Evolutionary conservation across 2,888 invertebrate genomes (phyloP).

Genomic region (Caprella mutica): DNA sequence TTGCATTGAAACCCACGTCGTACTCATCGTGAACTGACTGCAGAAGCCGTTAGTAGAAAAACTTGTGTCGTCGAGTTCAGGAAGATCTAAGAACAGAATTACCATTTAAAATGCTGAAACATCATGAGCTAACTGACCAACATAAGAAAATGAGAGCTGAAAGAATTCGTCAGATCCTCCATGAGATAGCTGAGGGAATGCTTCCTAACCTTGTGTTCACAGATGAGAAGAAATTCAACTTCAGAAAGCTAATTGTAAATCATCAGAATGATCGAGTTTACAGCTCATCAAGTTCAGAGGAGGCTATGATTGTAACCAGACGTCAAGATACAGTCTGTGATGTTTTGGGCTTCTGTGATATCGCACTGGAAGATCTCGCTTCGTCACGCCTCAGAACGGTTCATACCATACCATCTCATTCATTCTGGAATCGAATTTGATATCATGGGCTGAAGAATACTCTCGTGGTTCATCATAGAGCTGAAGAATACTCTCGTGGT

Average conservation of each 20-base stretch:
- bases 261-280: neutral
- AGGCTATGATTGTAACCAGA: neutral
- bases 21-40: neutral
- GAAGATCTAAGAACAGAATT: neutral
- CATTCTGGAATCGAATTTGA: neutral
- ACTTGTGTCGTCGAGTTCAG: neutral
- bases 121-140: too few species aligned
- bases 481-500: too few species aligned
- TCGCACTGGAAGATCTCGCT: too few species aligned
- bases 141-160: neutral
- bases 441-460: neutral
- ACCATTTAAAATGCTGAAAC: neutral
- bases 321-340: neutral
- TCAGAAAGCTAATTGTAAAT: neutral
- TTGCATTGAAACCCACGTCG: neutral
- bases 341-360: neutral
- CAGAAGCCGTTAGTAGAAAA: neutral
- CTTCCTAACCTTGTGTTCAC: neutral
- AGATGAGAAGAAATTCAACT: conserved; percentile 1
- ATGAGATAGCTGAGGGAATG: neutral
- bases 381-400: too few species aligned
- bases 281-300: neutral
- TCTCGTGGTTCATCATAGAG: too few species aligned
- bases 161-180: neutral
- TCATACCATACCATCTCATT: too few species aligned